Evolutionary conservation across 2,113 vertebrate species (phyloP).

Genomic region (Paracanthobrama guichenoti): DNA sequence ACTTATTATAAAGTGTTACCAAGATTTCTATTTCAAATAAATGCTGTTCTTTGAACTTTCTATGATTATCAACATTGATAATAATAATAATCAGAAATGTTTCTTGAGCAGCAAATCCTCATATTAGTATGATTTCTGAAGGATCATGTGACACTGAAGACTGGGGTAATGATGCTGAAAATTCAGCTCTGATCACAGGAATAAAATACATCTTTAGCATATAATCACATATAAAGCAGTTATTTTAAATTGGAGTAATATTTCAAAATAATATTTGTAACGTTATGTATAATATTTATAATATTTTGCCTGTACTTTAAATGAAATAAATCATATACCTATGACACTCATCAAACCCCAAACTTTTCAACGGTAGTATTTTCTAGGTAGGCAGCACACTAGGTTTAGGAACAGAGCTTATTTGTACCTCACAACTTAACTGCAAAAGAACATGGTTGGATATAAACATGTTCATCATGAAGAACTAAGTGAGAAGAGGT

Average conservation of each 20-base stretch:
- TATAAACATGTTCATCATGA: no score
- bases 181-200: neutral
- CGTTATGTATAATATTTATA: no score
- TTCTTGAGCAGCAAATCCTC: neutral
- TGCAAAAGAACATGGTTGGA: neutral
- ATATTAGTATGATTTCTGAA: neutral
- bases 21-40: no score
- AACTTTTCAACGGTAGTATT: neutral
- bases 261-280: neutral
- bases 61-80: neutral
- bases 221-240: neutral
- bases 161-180: neutral
- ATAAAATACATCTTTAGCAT: neutral
- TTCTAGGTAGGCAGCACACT: neutral
- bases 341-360: neutral
- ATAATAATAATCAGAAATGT: neutral
- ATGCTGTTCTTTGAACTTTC: no score
- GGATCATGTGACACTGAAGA: neutral
- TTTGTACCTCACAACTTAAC: neutral
- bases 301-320: no score
- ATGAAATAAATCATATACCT: neutral
- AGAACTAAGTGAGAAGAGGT: neutral
- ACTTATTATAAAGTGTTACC: no score
- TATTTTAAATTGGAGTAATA: neutral
- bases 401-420: neutral